Base-by-base conservation (phyloP, 2,113 vertebrate species). In the Drymodes brunneopygia region DNA sequence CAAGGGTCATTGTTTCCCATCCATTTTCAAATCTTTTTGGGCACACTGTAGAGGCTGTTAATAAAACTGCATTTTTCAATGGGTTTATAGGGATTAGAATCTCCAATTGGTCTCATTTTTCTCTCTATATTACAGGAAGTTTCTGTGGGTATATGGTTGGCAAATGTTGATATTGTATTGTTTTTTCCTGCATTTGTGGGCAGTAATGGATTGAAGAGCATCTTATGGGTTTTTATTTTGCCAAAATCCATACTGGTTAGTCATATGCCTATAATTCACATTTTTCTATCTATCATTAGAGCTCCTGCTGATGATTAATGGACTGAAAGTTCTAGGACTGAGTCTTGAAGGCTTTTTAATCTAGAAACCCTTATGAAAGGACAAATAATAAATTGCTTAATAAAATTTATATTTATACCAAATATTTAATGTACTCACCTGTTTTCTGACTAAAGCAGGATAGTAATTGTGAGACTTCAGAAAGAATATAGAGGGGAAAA, bases 141-240 rank as follows among this genome's bases (percentile, higher is more conserved):
- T 87, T 90, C 87, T 94, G 79, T 73, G 87, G 87, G 78, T 86
- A 33, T 70, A 86, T 40, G 44, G 50, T 12, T 93, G 91, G 66
- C 81, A 95, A 89, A 88, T 81, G 85, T 95, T 96, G 81, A 77
- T 87, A 62, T 88, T 85, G 38, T 83, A 16, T 64, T 93, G 87
- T 91, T 64, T 96, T 94, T 91, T 95, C 90, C 93, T 97, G 84
- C 47, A 27, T 93, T 90, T 96, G 85, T 86, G 93, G 91, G 81
- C 78, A 94, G 62, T 95, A 96, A 97, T 95, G 89, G 95, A 95
- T 90, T 85, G 79, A 88, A 94, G 78, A 95, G 42, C 42, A 90
- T 85, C 54, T 93, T 88, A 90, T 0, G 47, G 64, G 25, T 75
- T 74, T 90, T 86, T 69, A 44, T 96, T 96, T 96, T 92, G 44